phyloP scores from a whole-genome alignment of 2,888 invertebrate species.

The Chironomus tentans region DNA sequence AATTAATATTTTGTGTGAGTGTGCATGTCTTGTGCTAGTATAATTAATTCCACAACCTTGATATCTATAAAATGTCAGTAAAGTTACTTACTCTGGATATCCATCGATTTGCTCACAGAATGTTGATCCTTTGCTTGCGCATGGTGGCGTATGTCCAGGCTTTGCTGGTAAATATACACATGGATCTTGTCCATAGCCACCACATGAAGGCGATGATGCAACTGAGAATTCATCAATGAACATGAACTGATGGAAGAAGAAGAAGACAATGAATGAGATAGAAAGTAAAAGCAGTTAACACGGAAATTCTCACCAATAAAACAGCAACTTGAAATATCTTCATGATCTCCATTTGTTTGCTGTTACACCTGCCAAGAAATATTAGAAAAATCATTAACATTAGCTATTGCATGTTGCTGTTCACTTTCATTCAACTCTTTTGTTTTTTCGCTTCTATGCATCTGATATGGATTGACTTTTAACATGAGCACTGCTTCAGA shows the following conservation, averaged over 20 bases:
- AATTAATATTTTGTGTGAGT: neutral
- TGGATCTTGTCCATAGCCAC: neutral
- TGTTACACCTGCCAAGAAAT: neutral
- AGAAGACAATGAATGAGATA: neutral
- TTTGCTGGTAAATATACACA: constrained; percentile 1
- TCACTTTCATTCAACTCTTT: constrained; percentile 5
- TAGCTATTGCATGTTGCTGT: neutral
- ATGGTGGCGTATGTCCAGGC: constrained; percentile 1
- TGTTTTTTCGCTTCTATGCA: neutral
- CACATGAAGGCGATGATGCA: neutral
- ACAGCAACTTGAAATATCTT: neutral
- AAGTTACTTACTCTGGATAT: constrained; percentile 11
- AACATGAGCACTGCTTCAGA: neutral
- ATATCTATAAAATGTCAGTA: neutral
- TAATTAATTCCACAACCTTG: too few species aligned
- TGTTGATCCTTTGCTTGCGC: constrained; percentile 12
- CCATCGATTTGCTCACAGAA: constrained; percentile 3
- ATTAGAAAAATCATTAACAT: neutral
- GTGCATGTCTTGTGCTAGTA: neutral
- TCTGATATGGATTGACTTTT: neutral
- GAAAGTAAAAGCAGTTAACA: neutral
- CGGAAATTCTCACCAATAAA: constrained; percentile 5
- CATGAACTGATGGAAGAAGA: neutral
- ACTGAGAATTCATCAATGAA: neutral
- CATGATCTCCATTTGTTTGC: neutral